Percentiles rank a stretch among this genome's conserved stretches.
phyloP scores from a whole-genome alignment of 2,888 invertebrate genomes.

The Drosophila putrida region DNA sequence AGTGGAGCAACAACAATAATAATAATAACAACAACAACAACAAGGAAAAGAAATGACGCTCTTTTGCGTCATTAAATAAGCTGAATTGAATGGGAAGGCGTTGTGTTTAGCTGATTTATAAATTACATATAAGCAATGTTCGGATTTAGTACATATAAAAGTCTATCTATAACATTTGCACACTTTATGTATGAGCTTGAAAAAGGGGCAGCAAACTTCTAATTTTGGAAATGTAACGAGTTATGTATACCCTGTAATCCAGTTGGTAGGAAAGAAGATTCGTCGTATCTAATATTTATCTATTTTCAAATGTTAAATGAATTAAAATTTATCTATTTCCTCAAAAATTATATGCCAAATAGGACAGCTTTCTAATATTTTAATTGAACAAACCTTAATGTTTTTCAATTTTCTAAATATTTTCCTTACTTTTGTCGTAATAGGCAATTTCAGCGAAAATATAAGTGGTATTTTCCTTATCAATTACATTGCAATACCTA shows the following conservation, averaged over 20 bases:
- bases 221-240: constrained; percentile 1
- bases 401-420: not conserved
- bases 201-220: constrained; percentile 5
- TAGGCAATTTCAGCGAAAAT: constrained; percentile 1
- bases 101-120: constrained; percentile 32
- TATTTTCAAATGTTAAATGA: no score
- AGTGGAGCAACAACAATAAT: constrained; percentile 60
- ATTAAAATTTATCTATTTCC: no score
- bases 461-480: not conserved
- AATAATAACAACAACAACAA: constrained; percentile 34
- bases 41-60: constrained; percentile 24
- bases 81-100: constrained; percentile 25
- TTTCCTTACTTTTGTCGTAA: not conserved
- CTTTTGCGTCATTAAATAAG: constrained; percentile 21
- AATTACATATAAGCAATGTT: constrained; percentile 36
- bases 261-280: not conserved
- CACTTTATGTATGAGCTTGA: not conserved
- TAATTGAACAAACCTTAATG: not conserved
- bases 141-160: not conserved
- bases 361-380: no score
- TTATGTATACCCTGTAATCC: not conserved
- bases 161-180: not conserved
- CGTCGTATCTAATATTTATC: not conserved
- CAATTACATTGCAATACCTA: constrained; percentile 12
- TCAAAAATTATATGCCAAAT: no score